phyloP scores from a whole-genome alignment of 2,797 vertebrate species.

The Simalia tracyae region DNA sequence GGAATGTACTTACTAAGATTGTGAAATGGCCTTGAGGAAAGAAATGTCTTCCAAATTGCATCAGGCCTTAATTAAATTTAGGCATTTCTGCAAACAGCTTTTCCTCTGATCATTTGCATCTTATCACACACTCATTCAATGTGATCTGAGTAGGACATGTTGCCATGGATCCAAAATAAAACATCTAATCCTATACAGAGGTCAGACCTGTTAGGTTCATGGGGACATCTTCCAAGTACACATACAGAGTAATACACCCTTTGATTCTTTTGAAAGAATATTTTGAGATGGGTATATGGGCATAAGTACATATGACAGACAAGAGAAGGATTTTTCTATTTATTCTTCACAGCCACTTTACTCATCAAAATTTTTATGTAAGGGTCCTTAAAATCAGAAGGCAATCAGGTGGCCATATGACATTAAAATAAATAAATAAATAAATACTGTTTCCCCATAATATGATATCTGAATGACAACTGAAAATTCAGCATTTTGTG shows the following conservation, averaged over 20 bases:
- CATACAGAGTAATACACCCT: background rate
- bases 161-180: background rate
- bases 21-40: background rate
- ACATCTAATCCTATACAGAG: background rate
- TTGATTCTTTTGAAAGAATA: background rate
- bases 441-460: constrained; percentile 21
- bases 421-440: background rate
- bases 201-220: background rate
- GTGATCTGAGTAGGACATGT: background rate
- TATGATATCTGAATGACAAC: constrained; percentile 20
- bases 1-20: background rate
- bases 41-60: background rate
- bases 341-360: constrained; percentile 28
- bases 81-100: background rate
- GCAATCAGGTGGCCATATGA: constrained; percentile 26
- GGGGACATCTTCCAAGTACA: background rate
- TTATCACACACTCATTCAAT: background rate
- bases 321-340: constrained; percentile 22
- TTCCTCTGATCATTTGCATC: background rate
- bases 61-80: background rate
- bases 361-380: constrained; percentile 19
- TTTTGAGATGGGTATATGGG: constrained; percentile 1
- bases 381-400: constrained; percentile 29
- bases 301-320: constrained; percentile 1
- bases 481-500: constrained; percentile 33